Conservation (phyloP, 1,140 invertebrate genomes). For the Ooceraea biroi region DNA sequence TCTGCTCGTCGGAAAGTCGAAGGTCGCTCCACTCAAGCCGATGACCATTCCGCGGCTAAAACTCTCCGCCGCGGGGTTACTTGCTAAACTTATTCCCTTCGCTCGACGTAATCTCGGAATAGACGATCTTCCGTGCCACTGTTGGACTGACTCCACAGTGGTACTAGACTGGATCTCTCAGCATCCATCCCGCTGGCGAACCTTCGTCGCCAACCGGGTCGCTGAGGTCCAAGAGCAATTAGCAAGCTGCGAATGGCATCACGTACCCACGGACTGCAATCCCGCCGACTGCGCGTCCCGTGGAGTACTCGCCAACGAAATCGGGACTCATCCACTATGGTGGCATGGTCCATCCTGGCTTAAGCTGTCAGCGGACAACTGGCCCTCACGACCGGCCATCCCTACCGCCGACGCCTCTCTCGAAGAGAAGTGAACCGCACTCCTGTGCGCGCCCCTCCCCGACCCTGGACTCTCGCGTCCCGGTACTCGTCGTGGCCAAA, state of each 20-base stretch:
- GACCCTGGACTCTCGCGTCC: slow-evolving; percentile 10
- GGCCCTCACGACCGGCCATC: background rate
- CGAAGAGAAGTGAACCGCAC: background rate
- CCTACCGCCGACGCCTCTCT: too few relatives aligned
- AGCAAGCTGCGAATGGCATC: background rate
- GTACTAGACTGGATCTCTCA: too few relatives aligned
- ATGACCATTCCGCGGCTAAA: slow-evolving; percentile 67
- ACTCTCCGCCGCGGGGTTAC: slow-evolving; percentile 42
- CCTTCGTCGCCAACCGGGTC: too few relatives aligned
- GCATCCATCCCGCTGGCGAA: slow-evolving; percentile 20
- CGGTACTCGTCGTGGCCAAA: slow-evolving; percentile 13
- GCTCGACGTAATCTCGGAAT: background rate
- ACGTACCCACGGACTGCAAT: background rate
- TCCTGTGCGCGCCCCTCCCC: background rate
- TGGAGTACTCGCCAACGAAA: slow-evolving; percentile 60
- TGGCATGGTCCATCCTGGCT: slow-evolving; percentile 64
- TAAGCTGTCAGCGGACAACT: slow-evolving; percentile 1
- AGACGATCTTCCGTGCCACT: background rate
- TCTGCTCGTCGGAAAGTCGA: slow-evolving; percentile 51
- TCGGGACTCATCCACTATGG: slow-evolving; percentile 45
- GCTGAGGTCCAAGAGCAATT: background rate
- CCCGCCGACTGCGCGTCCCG: slow-evolving; percentile 26
- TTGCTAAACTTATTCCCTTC: slow-evolving; percentile 47
- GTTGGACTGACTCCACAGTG: background rate
- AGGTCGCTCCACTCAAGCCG: slow-evolving; percentile 64